These are phyloP conservation scores for Lasioglossum lativentre DNA, from an alignment of 2,888 invertebrate genomes.

Conservation along the genomic window DNA sequence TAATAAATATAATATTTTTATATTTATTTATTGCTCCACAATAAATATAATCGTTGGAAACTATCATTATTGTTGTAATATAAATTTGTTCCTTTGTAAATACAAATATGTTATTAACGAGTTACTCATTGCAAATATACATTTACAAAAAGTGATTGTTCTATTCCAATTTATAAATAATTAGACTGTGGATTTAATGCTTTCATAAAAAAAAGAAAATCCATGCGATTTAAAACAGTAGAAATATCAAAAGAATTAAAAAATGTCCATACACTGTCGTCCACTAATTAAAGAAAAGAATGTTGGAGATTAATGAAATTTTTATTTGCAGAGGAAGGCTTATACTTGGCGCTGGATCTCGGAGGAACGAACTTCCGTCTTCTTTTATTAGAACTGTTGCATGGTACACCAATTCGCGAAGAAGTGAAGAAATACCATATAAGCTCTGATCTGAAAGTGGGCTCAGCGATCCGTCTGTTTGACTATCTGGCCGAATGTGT, in stretches of 20 bases:
- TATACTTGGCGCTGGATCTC: constrained; percentile 91
- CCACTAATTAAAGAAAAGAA: background rate
- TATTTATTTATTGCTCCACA: background rate
- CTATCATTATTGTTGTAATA: background rate
- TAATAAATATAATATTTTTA: background rate
- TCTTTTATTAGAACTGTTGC: constrained; percentile 87
- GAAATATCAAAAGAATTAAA: background rate
- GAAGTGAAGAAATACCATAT: constrained; percentile 89
- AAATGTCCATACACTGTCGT: background rate
- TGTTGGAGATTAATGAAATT: background rate
- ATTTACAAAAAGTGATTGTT: too few relatives aligned
- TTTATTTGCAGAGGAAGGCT: constrained; percentile 87
- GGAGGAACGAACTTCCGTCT: constrained; percentile 94
- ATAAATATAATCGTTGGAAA: background rate
- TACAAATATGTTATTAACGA: too few relatives aligned
- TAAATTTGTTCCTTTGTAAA: too few relatives aligned
- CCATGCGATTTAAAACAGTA: too few relatives aligned
- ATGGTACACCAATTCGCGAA: constrained; percentile 86
- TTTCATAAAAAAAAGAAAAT: too few relatives aligned
- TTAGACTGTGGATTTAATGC: too few relatives aligned
- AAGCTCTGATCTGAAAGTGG: constrained; percentile 87
- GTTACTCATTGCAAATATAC: too few relatives aligned
- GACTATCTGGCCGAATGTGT: constrained; percentile 92
- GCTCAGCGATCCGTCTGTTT: constrained; percentile 89
- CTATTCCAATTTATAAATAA: too few relatives aligned